Conservation (phyloP, 1,140 invertebrate genomes). For the Eumaeus atala region DNA sequence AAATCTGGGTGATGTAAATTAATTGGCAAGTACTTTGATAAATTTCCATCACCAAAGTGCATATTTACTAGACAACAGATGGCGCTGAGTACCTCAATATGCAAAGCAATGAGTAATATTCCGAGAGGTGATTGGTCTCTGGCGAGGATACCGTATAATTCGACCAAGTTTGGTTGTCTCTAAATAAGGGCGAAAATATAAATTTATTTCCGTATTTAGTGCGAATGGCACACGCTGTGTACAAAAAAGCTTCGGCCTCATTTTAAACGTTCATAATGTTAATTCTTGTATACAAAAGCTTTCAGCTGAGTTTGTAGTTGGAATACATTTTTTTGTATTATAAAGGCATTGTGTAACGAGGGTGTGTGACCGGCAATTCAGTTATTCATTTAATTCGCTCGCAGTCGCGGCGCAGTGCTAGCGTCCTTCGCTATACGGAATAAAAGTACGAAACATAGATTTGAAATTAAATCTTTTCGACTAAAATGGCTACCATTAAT, state of each 20-base stretch:
- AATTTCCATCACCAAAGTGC: not conserved
- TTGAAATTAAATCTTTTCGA: constrained; percentile 54
- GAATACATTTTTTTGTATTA: constrained; percentile 22
- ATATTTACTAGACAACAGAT: constrained; percentile 27
- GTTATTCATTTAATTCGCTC: constrained; percentile 52
- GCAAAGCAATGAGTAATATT: constrained; percentile 24
- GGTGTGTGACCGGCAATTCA: constrained; percentile 39
- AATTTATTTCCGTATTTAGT: constrained; percentile 38
- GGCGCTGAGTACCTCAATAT: constrained; percentile 28
- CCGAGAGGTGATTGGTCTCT: constrained; percentile 42
- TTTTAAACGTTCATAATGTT: constrained; percentile 23
- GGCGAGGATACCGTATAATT: constrained; percentile 37
- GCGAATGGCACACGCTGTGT: constrained; percentile 29
- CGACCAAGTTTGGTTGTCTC: constrained; percentile 42
- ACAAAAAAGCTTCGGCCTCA: constrained; percentile 27
- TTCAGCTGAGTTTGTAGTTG: constrained; percentile 23
- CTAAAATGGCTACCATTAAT: constrained; percentile 65
- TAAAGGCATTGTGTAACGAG: constrained; percentile 21
- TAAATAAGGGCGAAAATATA: constrained; percentile 52
- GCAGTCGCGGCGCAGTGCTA: constrained; percentile 49
- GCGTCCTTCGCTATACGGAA: constrained; percentile 58
- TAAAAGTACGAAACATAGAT: constrained; percentile 44
- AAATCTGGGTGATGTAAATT: not conserved
- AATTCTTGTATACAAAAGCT: constrained; percentile 26
- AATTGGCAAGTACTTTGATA: not conserved